Conservation (phyloP, 2,113 vertebrate genomes). For the Pluvianellus socialis region DNA sequence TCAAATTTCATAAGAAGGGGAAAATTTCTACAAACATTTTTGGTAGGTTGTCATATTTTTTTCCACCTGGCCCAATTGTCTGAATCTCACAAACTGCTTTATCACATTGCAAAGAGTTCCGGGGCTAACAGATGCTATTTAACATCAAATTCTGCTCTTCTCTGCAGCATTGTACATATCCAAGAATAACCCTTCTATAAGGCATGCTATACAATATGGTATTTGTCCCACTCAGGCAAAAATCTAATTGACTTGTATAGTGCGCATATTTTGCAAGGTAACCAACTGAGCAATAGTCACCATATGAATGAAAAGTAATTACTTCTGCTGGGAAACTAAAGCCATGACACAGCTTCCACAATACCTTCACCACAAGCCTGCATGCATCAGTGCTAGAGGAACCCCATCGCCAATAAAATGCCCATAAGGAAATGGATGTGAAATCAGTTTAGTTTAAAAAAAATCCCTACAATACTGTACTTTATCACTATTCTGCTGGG, state of each 20-base stretch:
- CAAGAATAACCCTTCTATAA: constrained; percentile 40
- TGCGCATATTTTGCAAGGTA: not conserved
- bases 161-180: constrained; percentile 10
- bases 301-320: constrained; percentile 56
- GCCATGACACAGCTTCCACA: constrained; percentile 39
- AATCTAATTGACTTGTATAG: not conserved
- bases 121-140: constrained; percentile 16
- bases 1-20: not conserved
- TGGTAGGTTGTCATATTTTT: not conserved
- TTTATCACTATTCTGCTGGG: not conserved
- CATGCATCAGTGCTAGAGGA: constrained; percentile 25
- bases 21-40: not conserved
- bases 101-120: not conserved
- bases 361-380: constrained; percentile 28
- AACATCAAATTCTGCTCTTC: constrained; percentile 40
- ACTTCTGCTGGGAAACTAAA: constrained; percentile 23
- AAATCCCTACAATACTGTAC: not conserved
- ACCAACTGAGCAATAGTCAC: constrained; percentile 50
- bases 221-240: constrained; percentile 31
- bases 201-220: not conserved
- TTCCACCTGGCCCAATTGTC: constrained; percentile 26
- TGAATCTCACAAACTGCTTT: constrained; percentile 26
- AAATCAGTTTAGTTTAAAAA: constrained; percentile 23
- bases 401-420: not conserved
- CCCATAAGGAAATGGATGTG: not conserved